These are phyloP conservation scores for Graphium colonna DNA, from an alignment of 2,888 invertebrate species.

Conservation along the genomic window DNA sequence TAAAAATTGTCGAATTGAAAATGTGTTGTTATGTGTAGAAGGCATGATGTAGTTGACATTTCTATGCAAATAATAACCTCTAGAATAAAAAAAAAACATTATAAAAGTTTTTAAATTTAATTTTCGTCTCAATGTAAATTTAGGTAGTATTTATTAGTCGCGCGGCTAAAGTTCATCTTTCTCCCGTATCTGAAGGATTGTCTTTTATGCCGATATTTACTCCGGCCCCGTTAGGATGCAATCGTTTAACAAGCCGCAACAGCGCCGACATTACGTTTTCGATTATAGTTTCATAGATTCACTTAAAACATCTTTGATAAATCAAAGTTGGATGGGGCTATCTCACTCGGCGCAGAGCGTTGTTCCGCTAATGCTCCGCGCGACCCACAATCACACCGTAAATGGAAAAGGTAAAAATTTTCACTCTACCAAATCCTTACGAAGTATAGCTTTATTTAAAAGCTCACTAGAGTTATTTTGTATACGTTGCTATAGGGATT, in stretches of 20 bases:
- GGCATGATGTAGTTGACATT: too few species aligned
- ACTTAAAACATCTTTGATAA: conserved; percentile 37
- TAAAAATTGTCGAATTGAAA: too few species aligned
- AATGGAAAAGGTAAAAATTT: not conserved
- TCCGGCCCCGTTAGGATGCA: conserved; percentile 13
- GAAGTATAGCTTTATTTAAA: too few species aligned
- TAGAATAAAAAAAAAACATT: too few species aligned
- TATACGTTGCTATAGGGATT: too few species aligned
- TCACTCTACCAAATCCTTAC: too few species aligned
- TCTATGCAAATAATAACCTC: too few species aligned
- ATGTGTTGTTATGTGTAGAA: too few species aligned
- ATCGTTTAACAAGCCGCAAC: conserved; percentile 15
- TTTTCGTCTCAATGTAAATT: too few species aligned
- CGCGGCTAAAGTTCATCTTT: not conserved
- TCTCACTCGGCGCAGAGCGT: conserved; percentile 47
- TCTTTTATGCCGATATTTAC: conserved; percentile 12
- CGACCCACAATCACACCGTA: conserved; percentile 38
- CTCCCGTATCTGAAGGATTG: not conserved
- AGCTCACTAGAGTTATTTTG: too few species aligned
- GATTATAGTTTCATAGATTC: conserved; percentile 26
- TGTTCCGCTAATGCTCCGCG: conserved; percentile 50
- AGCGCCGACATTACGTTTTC: conserved; percentile 22
- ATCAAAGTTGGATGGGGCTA: conserved; percentile 45
- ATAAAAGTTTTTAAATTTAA: too few species aligned
- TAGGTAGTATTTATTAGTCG: not conserved